These are phyloP conservation scores for Delphinapterus leucas DNA, from an alignment of 2,113 vertebrate species.

Conservation along the genomic window DNA sequence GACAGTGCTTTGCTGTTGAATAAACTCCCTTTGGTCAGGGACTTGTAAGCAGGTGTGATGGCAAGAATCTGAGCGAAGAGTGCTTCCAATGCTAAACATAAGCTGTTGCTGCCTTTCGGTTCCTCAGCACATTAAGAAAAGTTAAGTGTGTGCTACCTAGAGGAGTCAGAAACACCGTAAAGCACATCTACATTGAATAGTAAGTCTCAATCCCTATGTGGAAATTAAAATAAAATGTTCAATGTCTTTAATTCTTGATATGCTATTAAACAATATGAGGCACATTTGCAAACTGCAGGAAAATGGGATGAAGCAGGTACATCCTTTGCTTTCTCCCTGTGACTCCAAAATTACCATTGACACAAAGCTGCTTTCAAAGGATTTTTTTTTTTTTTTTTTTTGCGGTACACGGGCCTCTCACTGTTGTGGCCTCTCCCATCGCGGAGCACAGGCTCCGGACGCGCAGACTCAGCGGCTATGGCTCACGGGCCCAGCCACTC, in stretches of 20 bases:
- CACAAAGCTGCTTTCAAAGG: neutral
- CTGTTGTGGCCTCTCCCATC: no score
- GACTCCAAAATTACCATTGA: neutral
- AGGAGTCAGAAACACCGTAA: neutral
- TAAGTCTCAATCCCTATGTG: neutral
- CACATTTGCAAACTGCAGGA: neutral
- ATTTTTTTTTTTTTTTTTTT: neutral
- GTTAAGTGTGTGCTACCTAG: neutral
- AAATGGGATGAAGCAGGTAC: neutral
- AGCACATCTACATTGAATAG: neutral
- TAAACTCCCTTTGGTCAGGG: neutral
- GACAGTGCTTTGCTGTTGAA: neutral
- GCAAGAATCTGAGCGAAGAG: neutral
- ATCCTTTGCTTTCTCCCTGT: neutral
- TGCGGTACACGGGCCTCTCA: no score
- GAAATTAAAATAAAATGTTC: slow-evolving; percentile 32
- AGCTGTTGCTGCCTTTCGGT: neutral
- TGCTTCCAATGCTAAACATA: neutral
- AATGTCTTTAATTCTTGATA: slow-evolving; percentile 13
- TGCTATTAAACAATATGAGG: slow-evolving; percentile 1
- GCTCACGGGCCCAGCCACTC: no score
- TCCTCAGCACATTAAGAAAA: slow-evolving; percentile 7
- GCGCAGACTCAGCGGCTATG: no score
- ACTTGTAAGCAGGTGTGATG: neutral
- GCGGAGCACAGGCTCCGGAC: no score